phyloP scores from a whole-genome alignment of 2,113 vertebrate genomes.

The Synchiropus splendidus region DNA sequence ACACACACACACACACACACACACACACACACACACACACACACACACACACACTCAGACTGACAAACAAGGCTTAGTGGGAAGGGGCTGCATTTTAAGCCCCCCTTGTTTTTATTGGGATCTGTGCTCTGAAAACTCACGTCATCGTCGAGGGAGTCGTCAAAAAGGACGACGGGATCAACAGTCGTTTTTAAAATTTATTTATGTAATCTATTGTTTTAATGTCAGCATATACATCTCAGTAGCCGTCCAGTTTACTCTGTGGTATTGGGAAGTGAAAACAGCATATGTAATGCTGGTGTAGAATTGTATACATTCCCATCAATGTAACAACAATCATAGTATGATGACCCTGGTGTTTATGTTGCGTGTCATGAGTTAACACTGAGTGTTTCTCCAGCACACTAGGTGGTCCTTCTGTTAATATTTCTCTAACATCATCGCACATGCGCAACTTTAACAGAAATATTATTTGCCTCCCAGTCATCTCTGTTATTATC shows the following conservation, averaged over 20 bases:
- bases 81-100: conserved; percentile 29
- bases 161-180: conserved; percentile 4
- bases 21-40: conserved; percentile 2
- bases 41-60: conserved; percentile 13
- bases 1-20: background rate
- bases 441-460: conserved; percentile 24
- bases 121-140: conserved; percentile 37
- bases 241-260: background rate
- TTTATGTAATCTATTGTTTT: no score
- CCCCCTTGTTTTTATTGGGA: conserved; percentile 27
- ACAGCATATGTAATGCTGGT: background rate
- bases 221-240: background rate
- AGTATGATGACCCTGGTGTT: conserved; percentile 15
- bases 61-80: conserved; percentile 21
- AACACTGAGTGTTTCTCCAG: conserved; percentile 33
- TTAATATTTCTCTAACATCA: conserved; percentile 40
- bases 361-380: conserved; percentile 24
- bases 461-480: conserved; percentile 9
- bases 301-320: conserved; percentile 9
- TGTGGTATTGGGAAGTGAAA: background rate
- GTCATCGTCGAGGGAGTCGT: conserved; percentile 25
- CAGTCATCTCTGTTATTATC: no score
- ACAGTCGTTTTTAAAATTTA: background rate
- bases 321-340: conserved; percentile 7
- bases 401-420: conserved; percentile 42